Percentiles rank a stretch among this genome's conserved stretches.
These are phyloP conservation scores for Tarsius wallacei DNA, from an alignment of 2,797 vertebrate genomes.

Conservation along the genomic window DNA sequence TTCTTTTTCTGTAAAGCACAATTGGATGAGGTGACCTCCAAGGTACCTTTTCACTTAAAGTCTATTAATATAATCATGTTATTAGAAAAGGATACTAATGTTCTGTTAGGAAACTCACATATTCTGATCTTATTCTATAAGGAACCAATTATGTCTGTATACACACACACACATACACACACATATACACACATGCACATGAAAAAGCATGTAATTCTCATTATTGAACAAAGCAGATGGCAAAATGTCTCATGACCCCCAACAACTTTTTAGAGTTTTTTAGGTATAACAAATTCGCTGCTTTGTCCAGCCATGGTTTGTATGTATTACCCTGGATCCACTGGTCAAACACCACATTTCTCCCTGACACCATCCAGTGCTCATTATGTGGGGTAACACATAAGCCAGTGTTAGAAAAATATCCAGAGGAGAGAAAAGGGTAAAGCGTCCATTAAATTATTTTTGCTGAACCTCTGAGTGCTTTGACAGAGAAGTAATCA, in stretches of 20 bases:
- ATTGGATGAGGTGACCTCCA: neutral
- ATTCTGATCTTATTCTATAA: neutral
- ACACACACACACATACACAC: neutral
- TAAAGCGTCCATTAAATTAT: neutral
- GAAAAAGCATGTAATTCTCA: neutral
- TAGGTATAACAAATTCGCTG: neutral
- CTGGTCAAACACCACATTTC: neutral
- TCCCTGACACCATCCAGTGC: neutral
- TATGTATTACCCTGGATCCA: neutral
- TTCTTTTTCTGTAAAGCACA: conserved; percentile 16
- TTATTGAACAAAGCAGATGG: neutral
- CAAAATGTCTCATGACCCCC: conserved; percentile 6
- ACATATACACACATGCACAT: neutral
- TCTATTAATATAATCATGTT: neutral
- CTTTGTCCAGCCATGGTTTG: neutral
- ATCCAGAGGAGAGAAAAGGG: neutral
- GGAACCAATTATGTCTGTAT: neutral
- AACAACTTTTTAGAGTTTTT: neutral
- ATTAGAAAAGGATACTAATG: neutral
- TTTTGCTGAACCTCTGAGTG: conserved; percentile 21
- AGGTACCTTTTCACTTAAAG: neutral
- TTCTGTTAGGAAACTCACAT: conserved; percentile 3
- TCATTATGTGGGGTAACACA: neutral
- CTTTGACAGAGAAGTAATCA: neutral
- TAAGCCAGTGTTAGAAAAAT: conserved; percentile 11